Evolutionary conservation across 1,140 invertebrate species (phyloP), one percentile per base, ranked within the genome.

Genomic region (Drosophila nikananu): DNA sequence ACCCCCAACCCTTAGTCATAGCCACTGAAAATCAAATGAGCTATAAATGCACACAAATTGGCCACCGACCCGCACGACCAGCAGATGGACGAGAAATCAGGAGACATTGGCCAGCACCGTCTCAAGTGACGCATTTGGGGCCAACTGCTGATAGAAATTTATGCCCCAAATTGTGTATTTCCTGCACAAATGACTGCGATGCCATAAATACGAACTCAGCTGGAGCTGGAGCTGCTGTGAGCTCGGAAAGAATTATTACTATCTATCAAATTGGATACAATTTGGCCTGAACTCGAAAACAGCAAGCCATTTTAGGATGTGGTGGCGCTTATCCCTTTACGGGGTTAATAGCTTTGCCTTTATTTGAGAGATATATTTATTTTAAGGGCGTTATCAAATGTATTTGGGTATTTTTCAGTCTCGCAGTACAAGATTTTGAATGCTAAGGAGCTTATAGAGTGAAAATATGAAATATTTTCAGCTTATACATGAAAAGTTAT

Each of bases 1-100:
- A 30, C 49, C 23, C 49, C 49, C 17, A 12, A 68, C 62, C 60
- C 41, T 37, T 25, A 32, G 66, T 66, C 80, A 77, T 80, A 83
- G 81, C 84, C 58, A 78, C 73, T 81, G 64, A 61, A 79, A 89
- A 81, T 65, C 84, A 87, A 89, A 87, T 89, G 84, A 81, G 73
- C 84, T 81, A 84, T 89, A 89, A 87, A 81, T 76, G 84, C 67
- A 62, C 52, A 81, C 84, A 87, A 87, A 89, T 87, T 89, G 77
- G 46, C 65, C 48, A 32, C 62, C 72, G 8, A 19, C 21, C 35
- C 35, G 35, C 49, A 30, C 49, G 27, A 51, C n/a, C 6, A 39
- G 63, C 35, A 19, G 64, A 51, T 30, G 37, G 66, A 64, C 68
- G 9, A 37, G 65, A 42, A 75, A 63, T 75, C 70, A 41, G 41